phyloP scores from a whole-genome alignment of 2,888 invertebrate genomes.

The Athalia circularis region DNA sequence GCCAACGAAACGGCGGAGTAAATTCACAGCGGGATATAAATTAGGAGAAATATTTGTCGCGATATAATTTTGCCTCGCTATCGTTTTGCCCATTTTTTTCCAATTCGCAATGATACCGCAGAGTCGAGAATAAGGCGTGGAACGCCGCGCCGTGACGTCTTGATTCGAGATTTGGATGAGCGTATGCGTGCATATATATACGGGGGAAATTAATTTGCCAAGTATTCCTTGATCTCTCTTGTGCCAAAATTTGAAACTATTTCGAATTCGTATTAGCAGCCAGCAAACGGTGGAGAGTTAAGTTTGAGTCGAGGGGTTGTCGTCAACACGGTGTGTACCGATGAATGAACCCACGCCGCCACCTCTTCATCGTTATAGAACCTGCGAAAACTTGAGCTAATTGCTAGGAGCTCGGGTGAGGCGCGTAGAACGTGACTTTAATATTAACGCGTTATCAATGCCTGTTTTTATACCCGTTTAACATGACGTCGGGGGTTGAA shows the following conservation, averaged over 20 bases:
- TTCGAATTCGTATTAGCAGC: slow-evolving; percentile 1
- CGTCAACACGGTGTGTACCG: not conserved
- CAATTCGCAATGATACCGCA: too few species aligned
- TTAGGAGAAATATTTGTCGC: too few species aligned
- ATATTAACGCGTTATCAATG: slow-evolving; percentile 29
- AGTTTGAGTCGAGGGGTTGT: not conserved
- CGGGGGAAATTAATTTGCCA: slow-evolving; percentile 3
- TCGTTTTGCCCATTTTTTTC: too few species aligned
- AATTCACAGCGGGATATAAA: too few species aligned
- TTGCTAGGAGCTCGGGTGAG: slow-evolving; percentile 25
- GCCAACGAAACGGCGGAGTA: too few species aligned
- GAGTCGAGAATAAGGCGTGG: too few species aligned
- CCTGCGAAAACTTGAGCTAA: slow-evolving; percentile 30
- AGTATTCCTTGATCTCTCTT: not conserved
- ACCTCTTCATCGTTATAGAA: not conserved
- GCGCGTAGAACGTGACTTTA: slow-evolving; percentile 31
- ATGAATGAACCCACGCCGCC: not conserved
- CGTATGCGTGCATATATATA: not conserved
- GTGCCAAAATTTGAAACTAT: slow-evolving; percentile 8
- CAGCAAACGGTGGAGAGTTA: not conserved
- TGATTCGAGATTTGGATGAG: too few species aligned
- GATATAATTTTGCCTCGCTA: too few species aligned
- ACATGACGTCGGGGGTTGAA: not conserved
- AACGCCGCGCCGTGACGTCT: too few species aligned
- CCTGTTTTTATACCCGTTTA: slow-evolving; percentile 13